Conservation (phyloP, 2,888 invertebrate species). For the Napeogenes inachia region DNA sequence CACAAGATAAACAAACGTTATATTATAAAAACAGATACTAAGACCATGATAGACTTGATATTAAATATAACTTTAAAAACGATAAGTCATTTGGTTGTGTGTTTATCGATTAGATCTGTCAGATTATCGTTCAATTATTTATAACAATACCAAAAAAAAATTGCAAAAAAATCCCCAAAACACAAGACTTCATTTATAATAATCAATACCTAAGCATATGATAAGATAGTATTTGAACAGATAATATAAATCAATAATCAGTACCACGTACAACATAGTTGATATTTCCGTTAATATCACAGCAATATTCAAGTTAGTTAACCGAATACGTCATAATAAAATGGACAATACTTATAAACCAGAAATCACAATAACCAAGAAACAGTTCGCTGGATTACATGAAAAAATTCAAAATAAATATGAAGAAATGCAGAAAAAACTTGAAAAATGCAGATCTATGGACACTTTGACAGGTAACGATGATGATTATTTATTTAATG, state of each 20-base stretch:
- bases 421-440: conserved; percentile 58
- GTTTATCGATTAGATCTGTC: too few species aligned
- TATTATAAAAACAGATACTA: too few species aligned
- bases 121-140: not conserved
- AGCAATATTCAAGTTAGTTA: conserved; percentile 16
- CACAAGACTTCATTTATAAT: conserved; percentile 41
- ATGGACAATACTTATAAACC: conserved; percentile 42
- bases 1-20: too few species aligned
- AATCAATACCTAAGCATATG: conserved; percentile 54
- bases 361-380: conserved; percentile 38
- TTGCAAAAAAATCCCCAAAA: conserved; percentile 1
- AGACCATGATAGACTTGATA: too few species aligned
- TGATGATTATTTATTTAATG: conserved; percentile 45
- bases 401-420: conserved; percentile 62
- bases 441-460: conserved; percentile 63
- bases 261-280: conserved; percentile 20
- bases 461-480: conserved; percentile 46
- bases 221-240: conserved; percentile 43
- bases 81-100: too few species aligned
- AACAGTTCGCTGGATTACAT: conserved; percentile 55
- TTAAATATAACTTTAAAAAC: too few species aligned
- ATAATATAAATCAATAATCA: conserved; percentile 31
- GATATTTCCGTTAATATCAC: conserved; percentile 25
- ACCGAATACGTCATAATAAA: conserved; percentile 24
- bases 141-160: not conserved